Evolutionary conservation across 2,888 invertebrate genomes (phyloP).

Genomic region (Coecobrya sp.): DNA sequence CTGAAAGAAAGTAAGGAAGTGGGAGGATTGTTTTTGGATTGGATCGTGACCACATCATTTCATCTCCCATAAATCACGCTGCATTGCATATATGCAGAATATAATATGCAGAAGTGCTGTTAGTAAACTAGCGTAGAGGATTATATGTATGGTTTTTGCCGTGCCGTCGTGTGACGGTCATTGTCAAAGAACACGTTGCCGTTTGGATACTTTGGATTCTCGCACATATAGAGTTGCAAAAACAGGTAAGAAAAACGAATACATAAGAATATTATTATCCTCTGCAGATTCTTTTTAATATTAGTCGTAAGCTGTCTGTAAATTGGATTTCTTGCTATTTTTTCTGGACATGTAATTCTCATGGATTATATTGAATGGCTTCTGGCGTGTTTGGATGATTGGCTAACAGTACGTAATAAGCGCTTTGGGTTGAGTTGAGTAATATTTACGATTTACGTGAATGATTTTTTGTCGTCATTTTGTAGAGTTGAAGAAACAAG

Average conservation of each 20-base stretch:
- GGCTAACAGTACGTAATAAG: slow-evolving; percentile 1
- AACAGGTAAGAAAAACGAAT: slow-evolving; percentile 16
- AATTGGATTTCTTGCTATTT: background rate
- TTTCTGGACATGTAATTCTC: background rate
- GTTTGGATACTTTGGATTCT: background rate
- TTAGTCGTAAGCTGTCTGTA: too few species aligned
- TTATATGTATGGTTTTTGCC: background rate
- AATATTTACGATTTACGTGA: slow-evolving; percentile 12
- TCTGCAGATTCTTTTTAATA: background rate
- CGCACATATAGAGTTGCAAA: background rate
- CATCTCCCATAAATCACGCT: slow-evolving; percentile 27
- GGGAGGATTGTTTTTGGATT: slow-evolving; percentile 15
- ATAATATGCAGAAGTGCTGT: background rate
- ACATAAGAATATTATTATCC: too few species aligned
- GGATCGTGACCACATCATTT: slow-evolving; percentile 32
- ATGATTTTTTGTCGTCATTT: background rate
- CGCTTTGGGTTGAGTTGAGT: background rate
- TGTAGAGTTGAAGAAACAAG: background rate
- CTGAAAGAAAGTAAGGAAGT: slow-evolving; percentile 32
- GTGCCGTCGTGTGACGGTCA: slow-evolving; percentile 17
- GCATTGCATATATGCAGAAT: background rate
- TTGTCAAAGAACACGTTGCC: slow-evolving; percentile 2
- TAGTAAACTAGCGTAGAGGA: background rate
- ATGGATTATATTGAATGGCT: background rate
- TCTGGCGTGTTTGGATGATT: background rate